Conservation (phyloP, 2,797 vertebrate genomes). For the Phrynocephalus forsythii region DNA sequence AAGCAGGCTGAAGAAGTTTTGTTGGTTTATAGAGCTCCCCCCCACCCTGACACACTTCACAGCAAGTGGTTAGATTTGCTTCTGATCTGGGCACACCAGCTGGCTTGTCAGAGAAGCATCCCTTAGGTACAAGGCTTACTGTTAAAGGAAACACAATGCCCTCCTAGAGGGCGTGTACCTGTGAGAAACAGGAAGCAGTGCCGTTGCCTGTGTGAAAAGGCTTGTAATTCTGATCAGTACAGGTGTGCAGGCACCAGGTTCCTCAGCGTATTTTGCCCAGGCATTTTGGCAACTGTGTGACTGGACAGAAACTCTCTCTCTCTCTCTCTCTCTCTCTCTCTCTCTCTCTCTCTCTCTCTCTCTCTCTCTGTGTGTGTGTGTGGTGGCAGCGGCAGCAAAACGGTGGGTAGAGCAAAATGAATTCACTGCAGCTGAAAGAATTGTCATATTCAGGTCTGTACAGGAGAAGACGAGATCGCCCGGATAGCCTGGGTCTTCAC, state of each 20-base stretch:
- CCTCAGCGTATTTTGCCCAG: constrained; percentile 53
- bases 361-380: constrained; percentile 21
- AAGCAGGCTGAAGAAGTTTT: constrained; percentile 5
- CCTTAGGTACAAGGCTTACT: constrained; percentile 68
- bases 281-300: constrained; percentile 63
- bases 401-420: constrained; percentile 80
- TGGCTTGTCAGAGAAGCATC: constrained; percentile 51
- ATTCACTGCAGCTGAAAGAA: constrained; percentile 90
- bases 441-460: constrained; percentile 93
- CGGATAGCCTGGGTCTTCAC: constrained; percentile 77
- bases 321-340: too few relatives aligned
- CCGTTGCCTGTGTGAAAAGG: constrained; percentile 59
- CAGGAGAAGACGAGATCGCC: constrained; percentile 89
- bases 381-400: constrained; percentile 17
- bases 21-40: neutral
- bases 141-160: constrained; percentile 75
- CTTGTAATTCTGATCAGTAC: constrained; percentile 61
- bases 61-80: constrained; percentile 2
- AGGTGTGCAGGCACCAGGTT: constrained; percentile 75
- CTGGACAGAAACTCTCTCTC: constrained; percentile 47
- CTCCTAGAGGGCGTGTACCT: constrained; percentile 79
- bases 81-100: constrained; percentile 20
- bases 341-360: neutral
- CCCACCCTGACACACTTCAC: neutral
- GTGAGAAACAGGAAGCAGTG: constrained; percentile 79